Conservation (phyloP, 2,888 invertebrate genomes). For the Caenorhabditis sp. region DNA sequence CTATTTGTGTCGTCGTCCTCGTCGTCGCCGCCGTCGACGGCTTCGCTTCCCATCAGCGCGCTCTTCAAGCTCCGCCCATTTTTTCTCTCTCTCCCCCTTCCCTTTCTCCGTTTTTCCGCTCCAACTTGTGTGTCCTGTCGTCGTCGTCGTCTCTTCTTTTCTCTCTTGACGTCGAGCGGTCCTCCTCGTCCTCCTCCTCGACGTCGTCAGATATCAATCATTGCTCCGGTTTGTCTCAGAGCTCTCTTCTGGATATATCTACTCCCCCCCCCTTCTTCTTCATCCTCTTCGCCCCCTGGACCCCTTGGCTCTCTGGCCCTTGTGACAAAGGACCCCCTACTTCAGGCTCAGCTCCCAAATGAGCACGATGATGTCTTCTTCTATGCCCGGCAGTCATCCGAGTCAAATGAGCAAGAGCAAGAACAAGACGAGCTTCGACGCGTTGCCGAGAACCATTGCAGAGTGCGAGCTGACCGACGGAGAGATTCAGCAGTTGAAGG, state of each 20-base stretch:
- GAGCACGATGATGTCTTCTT: no score
- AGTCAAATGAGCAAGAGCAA: no score
- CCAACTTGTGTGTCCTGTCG: neutral
- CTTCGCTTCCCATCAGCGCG: no score
- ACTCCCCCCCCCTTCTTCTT: no score
- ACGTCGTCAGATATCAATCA: constrained; percentile 10
- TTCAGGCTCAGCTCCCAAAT: no score
- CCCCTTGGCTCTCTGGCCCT: no score
- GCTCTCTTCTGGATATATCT: no score
- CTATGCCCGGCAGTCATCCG: no score
- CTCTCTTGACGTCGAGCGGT: no score
- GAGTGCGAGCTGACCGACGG: constrained; percentile 77
- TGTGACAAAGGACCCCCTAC: no score
- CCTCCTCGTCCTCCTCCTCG: no score
- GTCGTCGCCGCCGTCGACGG: neutral
- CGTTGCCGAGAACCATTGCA: constrained; percentile 35
- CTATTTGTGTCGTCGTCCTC: constrained; percentile 6
- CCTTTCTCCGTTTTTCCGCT: constrained; percentile 8
- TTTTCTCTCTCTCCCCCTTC: neutral
- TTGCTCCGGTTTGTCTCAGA: neutral
- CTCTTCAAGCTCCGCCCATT: neutral
- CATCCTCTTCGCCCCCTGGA: no score
- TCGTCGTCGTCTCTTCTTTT: neutral
- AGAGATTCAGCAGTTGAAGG: constrained; percentile 80
- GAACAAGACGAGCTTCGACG: constrained; percentile 48